Base-by-base conservation (phyloP, 2,888 invertebrate species). In the Hypolimnas misippus region DNA sequence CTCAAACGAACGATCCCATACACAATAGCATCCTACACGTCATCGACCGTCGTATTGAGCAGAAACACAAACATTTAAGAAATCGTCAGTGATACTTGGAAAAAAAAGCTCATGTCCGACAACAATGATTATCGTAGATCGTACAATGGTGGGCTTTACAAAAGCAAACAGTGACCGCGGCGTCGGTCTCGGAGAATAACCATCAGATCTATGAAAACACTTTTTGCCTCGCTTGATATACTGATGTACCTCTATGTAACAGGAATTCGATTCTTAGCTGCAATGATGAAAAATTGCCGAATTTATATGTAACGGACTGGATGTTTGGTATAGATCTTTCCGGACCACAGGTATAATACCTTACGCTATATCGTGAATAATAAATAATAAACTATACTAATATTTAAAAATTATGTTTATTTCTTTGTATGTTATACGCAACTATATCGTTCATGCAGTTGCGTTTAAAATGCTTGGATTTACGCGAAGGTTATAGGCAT, bases 41-140 rank as follows among this genome's bases (percentile, higher is more conserved):
- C 89, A 87, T 73, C 79, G 79, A 77, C 73, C 84, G 77, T 84
- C 88, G 84, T 79, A 84, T 85, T 84, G 88, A 89, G 86, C 87
- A 88, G 89, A 89, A 89, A 89, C 77, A 84, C 80, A 91, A 90
- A 90, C 88, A 91, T 88, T 88, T 84, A 85, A 87, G 88, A 87
- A 79, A 86, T 87, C 87, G 89, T 90, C 89, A 87, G 77, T 76
- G 70, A 84, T 83, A 79, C 72, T 73, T 61, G 70, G 70, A 71
- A 66, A 71, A 76, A 73, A 73, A 77, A 75, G n/a, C 25, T 75
- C 72, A 77, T 80, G 80, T 78, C 76, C 74, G 71, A 72, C 76
- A 73, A 84, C 84, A 84, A 87, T 85, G 81, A 85, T 68, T 46
- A 21, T n/a, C 63, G 61, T 78, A 82, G 74, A 82, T 77, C 77